Evolutionary conservation across 2,113 vertebrate species (phyloP).

Genomic region (Paedocypris sp.): DNA sequence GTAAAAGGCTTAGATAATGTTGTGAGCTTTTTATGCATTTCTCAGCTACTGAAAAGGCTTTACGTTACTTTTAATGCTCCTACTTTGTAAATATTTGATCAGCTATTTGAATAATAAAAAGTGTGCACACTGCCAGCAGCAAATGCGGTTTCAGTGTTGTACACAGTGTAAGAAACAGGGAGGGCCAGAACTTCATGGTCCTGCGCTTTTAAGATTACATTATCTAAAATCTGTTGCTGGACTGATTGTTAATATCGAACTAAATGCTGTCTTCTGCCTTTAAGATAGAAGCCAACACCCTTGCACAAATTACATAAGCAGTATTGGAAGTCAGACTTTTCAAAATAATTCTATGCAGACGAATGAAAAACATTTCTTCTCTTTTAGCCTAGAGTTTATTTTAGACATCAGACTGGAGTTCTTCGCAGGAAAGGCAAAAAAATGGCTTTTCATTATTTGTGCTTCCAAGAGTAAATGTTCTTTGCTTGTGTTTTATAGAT

Average conservation of each 20-base stretch:
- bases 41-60: no score
- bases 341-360: no score
- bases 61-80: no score
- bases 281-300: background rate
- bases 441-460: background rate
- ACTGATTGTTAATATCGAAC: background rate
- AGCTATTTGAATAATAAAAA: no score
- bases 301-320: background rate
- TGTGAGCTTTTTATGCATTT: no score
- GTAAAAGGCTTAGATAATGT: no score
- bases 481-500: constrained; percentile 55
- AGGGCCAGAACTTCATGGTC: background rate
- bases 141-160: background rate
- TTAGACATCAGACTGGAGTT: no score
- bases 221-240: constrained; percentile 16
- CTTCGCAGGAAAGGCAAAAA: background rate
- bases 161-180: background rate
- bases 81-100: no score
- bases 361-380: no score
- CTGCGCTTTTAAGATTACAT: constrained; percentile 31
- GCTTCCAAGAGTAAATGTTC: background rate
- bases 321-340: no score
- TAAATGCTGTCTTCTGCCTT: background rate
- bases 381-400: no score
- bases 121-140: no score